phyloP scores from a whole-genome alignment of 2,888 invertebrate species.

The Clanis bilineata region DNA sequence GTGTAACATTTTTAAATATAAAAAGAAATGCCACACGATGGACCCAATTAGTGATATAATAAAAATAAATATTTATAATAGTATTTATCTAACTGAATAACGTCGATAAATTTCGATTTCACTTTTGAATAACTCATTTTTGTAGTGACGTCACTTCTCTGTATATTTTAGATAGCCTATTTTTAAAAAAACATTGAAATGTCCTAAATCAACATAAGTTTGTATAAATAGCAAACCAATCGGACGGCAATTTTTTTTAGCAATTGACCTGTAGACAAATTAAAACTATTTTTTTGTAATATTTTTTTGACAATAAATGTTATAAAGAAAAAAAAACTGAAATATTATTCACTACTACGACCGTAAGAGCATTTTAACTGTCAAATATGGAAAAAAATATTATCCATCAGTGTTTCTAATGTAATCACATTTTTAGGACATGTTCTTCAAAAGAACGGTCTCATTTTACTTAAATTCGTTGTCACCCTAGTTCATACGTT shows the following conservation, averaged over 20 bases:
- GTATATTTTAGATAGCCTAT: too few species aligned
- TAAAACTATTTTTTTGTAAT: not conserved
- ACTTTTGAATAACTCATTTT: too few species aligned
- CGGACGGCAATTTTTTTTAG: not conserved
- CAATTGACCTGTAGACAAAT: not conserved
- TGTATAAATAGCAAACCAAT: not conserved
- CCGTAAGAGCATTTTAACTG: too few species aligned
- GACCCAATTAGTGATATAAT: not conserved
- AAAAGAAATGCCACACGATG: not conserved
- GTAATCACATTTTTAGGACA: too few species aligned
- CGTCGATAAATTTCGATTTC: too few species aligned
- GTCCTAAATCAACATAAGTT: too few species aligned
- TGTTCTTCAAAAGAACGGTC: not conserved
- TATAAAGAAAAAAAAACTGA: not conserved
- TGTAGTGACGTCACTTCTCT: too few species aligned
- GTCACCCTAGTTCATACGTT: not conserved
- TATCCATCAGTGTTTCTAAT: too few species aligned
- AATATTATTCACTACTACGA: too few species aligned
- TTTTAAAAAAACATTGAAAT: too few species aligned
- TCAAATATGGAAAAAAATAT: too few species aligned
- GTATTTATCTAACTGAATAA: too few species aligned
- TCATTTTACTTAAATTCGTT: not conserved
- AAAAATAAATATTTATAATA: not conserved
- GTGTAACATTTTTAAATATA: not conserved
- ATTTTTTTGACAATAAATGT: not conserved